A percentile compares a stretch with the other conserved stretches of the same genome.
These are phyloP conservation scores for Isichthys henryi DNA, from an alignment of 2,113 vertebrate species.

Conservation along the genomic window DNA sequence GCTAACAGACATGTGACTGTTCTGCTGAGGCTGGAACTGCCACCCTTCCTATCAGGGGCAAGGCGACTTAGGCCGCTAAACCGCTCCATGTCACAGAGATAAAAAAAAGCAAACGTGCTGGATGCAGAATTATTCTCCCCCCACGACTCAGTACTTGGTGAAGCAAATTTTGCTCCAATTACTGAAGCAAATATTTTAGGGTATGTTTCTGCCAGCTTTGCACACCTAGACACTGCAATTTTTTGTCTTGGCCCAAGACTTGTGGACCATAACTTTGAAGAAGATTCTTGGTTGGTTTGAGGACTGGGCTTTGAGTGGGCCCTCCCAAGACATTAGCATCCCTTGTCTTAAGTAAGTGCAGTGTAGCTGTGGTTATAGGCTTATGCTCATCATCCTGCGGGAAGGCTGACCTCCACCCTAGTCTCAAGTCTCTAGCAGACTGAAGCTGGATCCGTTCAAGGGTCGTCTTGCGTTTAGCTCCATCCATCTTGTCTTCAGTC, in stretches of 20 bases:
- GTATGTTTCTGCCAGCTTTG: neutral
- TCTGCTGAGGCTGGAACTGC: neutral
- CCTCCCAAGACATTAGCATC: too few relatives aligned
- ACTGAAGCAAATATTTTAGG: neutral
- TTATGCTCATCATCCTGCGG: too few relatives aligned
- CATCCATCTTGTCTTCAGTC: neutral
- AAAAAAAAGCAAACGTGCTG: neutral
- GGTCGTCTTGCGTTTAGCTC: neutral
- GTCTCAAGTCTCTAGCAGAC: neutral
- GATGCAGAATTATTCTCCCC: neutral
- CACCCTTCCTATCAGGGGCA: neutral
- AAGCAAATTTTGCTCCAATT: neutral
- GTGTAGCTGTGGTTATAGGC: too few relatives aligned
- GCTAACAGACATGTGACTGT: neutral
- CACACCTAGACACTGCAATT: neutral
- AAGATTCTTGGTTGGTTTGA: too few relatives aligned
- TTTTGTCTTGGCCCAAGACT: too few relatives aligned
- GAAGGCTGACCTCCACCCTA: neutral
- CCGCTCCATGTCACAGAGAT: neutral
- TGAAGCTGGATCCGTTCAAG: neutral
- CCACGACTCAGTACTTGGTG: neutral
- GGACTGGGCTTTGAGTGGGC: too few relatives aligned
- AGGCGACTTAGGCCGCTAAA: too few relatives aligned
- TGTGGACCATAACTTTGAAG: too few relatives aligned
- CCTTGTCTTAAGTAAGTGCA: too few relatives aligned